Evolutionary conservation across 2,797 vertebrate genomes (phyloP).

Genomic region (Mycteria americana): DNA sequence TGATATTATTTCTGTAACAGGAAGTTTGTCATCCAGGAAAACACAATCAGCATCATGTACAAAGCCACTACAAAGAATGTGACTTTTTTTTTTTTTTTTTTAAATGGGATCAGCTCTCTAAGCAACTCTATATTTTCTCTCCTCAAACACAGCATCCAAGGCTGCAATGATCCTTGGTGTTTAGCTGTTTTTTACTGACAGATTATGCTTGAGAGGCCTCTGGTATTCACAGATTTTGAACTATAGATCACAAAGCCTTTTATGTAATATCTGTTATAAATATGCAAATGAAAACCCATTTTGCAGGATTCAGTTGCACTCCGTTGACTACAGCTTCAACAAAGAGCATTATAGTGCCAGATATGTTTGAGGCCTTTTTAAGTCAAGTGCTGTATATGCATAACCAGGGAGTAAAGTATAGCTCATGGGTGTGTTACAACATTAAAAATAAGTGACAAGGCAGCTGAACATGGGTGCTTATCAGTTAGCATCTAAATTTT

Average conservation of each 20-base stretch:
- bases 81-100: not conserved
- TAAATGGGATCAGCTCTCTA: not conserved
- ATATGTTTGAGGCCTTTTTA: not conserved
- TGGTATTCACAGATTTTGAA: conserved; percentile 3
- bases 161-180: not conserved
- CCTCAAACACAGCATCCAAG: not conserved
- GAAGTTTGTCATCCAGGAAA: conserved; percentile 24
- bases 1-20: conserved; percentile 29
- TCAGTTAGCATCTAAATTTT: not conserved
- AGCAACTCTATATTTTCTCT: not conserved
- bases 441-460: not conserved
- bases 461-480: not conserved
- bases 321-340: not conserved
- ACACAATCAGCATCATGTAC: not conserved
- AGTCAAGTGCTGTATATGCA: not conserved
- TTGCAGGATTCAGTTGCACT: conserved; percentile 11
- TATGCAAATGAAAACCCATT: conserved; percentile 26
- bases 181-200: not conserved
- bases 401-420: not conserved
- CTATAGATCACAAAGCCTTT: conserved; percentile 26
- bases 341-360: not conserved
- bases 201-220: not conserved
- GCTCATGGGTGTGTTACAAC: not conserved
- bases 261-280: conserved; percentile 38
- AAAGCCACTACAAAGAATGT: not conserved